These are phyloP conservation scores for Alectura lathami DNA, from an alignment of 2,113 vertebrate genomes.

Conservation along the genomic window DNA sequence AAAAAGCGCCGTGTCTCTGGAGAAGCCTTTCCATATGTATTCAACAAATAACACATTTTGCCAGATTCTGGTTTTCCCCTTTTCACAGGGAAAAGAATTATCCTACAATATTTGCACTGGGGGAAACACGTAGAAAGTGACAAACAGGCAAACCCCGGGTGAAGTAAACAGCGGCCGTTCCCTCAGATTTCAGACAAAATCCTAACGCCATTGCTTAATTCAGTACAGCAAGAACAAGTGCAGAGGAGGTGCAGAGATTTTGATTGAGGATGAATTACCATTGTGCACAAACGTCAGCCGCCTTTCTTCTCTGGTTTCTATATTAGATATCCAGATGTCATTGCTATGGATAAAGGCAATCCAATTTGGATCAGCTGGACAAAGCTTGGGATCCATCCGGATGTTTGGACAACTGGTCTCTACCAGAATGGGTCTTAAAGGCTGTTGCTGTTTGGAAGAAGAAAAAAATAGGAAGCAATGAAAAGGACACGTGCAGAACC, in stretches of 20 bases:
- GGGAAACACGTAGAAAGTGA: neutral
- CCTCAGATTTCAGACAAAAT: neutral
- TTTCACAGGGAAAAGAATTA: neutral
- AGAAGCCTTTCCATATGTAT: neutral
- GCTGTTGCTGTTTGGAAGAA: conserved; percentile 74
- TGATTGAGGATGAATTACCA: conserved; percentile 64
- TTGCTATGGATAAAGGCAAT: conserved; percentile 84
- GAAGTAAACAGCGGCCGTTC: neutral
- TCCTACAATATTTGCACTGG: neutral
- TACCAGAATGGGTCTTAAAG: conserved; percentile 77
- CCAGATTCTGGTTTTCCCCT: neutral
- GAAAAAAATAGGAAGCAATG: neutral
- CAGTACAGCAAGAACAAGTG: neutral
- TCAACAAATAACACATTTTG: neutral
- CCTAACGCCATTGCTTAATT: neutral
- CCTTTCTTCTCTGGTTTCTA: conserved; percentile 80
- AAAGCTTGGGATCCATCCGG: conserved; percentile 85
- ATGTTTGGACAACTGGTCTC: conserved; percentile 86
- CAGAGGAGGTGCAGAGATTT: neutral
- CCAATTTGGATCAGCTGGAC: conserved; percentile 83
- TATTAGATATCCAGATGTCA: conserved; percentile 83
- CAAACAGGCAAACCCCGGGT: neutral
- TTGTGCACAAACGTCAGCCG: conserved; percentile 83
- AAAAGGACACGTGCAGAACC: neutral
- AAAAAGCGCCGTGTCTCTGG: neutral